Percentiles rank a stretch among this genome's conserved stretches.
Conservation (phyloP, 2,113 vertebrate genomes). For the Corydoras maculifer region DNA sequence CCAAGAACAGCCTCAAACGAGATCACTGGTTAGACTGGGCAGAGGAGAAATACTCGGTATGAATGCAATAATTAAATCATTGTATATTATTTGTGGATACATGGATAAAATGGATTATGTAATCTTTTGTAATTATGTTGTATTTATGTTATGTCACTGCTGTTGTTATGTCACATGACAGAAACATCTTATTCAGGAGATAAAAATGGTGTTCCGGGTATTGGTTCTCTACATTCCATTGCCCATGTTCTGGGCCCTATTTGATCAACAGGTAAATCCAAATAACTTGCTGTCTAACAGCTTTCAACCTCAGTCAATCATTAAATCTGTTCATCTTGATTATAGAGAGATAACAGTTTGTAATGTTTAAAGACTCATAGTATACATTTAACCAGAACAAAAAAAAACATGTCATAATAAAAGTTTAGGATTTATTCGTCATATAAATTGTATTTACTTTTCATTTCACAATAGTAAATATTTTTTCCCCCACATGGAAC, state of each 20-base stretch:
- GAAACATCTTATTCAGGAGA: conserved; percentile 82
- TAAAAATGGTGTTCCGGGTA: conserved; percentile 86
- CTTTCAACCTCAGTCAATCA: too few species aligned
- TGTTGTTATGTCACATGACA: conserved; percentile 47
- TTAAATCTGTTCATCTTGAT: too few species aligned
- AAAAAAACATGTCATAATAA: too few species aligned
- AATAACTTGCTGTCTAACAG: too few species aligned
- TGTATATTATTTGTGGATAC: too few species aligned
- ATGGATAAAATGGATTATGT: too few species aligned
- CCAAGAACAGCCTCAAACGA: conserved; percentile 61
- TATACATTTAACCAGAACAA: too few species aligned
- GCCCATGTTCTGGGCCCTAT: conserved; percentile 98
- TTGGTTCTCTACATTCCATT: conserved; percentile 88
- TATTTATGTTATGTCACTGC: background rate
- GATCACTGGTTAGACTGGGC: conserved; percentile 96
- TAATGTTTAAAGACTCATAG: too few species aligned
- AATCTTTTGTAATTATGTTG: too few species aligned
- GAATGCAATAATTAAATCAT: background rate
- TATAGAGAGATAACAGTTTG: too few species aligned
- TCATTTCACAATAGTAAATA: background rate
- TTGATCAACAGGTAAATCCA: conserved; percentile 87
- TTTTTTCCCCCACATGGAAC: conserved; percentile 11
- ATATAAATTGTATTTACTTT: background rate
- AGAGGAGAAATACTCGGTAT: conserved; percentile 84
- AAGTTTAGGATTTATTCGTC: too few species aligned